phyloP scores from a whole-genome alignment of 2,888 invertebrate species.

The Platerodrilus igneus region DNA sequence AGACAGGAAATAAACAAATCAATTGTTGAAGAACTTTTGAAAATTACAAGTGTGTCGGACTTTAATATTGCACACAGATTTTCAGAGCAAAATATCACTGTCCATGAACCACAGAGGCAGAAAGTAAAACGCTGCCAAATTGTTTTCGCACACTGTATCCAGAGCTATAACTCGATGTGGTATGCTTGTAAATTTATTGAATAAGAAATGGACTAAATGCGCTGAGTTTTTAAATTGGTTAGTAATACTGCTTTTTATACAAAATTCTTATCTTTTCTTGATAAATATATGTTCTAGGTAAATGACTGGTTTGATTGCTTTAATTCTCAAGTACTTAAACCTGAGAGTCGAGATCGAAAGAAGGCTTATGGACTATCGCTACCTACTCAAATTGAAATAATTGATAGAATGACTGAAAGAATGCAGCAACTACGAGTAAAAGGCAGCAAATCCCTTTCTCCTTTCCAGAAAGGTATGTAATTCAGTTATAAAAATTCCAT shows the following conservation, averaged over 20 bases:
- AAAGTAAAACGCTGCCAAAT: slow-evolving; percentile 28
- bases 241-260: no score
- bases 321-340: slow-evolving; percentile 15
- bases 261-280: no score
- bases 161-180: slow-evolving; percentile 24
- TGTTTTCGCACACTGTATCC: slow-evolving; percentile 29
- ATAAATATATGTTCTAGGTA: no score
- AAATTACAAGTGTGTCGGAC: slow-evolving; percentile 20
- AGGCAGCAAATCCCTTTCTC: slow-evolving; percentile 20
- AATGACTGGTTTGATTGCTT: slow-evolving; percentile 28
- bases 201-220: slow-evolving; percentile 23
- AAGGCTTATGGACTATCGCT: slow-evolving; percentile 26
- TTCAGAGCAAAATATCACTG: slow-evolving; percentile 14
- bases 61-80: slow-evolving; percentile 27
- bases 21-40: slow-evolving; percentile 17
- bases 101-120: slow-evolving; percentile 11
- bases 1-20: slow-evolving; percentile 21
- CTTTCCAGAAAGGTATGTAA: slow-evolving; percentile 28
- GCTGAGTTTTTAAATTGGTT: slow-evolving; percentile 27
- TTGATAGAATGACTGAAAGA: slow-evolving; percentile 23
- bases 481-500: neutral
- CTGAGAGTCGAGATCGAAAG: slow-evolving; percentile 18
- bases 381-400: slow-evolving; percentile 22
- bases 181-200: slow-evolving; percentile 12
- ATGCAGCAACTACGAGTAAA: slow-evolving; percentile 22